These are phyloP conservation scores for Pachycephala philippinensis DNA, from an alignment of 2,113 vertebrate genomes.

Conservation along the genomic window DNA sequence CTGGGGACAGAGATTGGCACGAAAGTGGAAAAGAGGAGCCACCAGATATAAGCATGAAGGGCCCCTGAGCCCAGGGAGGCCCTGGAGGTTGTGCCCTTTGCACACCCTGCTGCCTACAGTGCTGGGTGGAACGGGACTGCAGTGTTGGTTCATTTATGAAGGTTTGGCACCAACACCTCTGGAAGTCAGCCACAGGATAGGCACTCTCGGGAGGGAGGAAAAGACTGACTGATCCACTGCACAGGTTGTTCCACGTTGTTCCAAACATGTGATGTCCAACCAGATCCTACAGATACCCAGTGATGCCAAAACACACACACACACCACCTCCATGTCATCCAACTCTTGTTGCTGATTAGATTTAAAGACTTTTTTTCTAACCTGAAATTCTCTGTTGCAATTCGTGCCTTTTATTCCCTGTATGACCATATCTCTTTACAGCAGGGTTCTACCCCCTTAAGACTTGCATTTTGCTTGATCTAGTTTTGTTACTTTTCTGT, in stretches of 20 bases:
- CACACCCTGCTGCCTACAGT: neutral
- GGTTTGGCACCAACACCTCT: neutral
- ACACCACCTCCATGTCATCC: neutral
- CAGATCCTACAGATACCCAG: neutral
- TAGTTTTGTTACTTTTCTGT: neutral
- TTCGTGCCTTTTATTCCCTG: neutral
- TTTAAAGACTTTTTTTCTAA: neutral
- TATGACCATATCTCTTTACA: neutral
- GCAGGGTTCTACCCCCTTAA: neutral
- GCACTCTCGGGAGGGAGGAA: neutral
- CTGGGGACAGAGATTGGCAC: neutral
- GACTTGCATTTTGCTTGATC: neutral
- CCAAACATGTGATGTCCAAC: neutral
- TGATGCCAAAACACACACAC: neutral
- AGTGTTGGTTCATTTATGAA: neutral
- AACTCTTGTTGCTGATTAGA: neutral
- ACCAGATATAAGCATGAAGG: neutral
- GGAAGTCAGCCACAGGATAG: neutral
- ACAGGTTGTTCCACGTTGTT: neutral
- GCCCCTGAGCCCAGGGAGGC: neutral
- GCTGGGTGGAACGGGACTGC: fast-evolving
- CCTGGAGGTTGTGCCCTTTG: neutral
- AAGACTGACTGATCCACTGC: neutral
- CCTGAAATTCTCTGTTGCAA: neutral
- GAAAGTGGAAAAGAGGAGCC: neutral